These are phyloP conservation scores for Lycodopsis pacificus DNA, from an alignment of 2,797 vertebrate genomes.

Conservation along the genomic window DNA sequence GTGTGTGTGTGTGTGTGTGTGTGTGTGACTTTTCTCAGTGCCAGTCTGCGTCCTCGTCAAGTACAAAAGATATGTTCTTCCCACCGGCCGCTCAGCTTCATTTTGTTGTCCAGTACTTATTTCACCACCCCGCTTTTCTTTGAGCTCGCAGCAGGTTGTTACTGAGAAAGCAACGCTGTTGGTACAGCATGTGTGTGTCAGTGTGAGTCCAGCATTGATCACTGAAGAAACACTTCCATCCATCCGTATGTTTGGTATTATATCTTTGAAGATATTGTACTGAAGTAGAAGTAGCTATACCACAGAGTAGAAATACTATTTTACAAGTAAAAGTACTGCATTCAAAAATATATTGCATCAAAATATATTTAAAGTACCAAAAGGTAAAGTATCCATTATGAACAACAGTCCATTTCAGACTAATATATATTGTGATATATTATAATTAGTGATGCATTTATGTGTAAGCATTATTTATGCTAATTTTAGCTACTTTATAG, in stretches of 20 bases:
- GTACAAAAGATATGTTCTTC: slow-evolving; percentile 46
- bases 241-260: slow-evolving; percentile 1
- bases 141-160: slow-evolving; percentile 54
- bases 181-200: slow-evolving; percentile 31
- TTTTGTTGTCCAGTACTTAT: slow-evolving; percentile 47
- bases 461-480: neutral
- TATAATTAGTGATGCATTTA: neutral
- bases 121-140: slow-evolving; percentile 39
- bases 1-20: slow-evolving; percentile 35
- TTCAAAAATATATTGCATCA: neutral
- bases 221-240: slow-evolving; percentile 47
- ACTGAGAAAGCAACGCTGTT: slow-evolving; percentile 34
- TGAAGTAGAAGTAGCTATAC: neutral
- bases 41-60: slow-evolving; percentile 29
- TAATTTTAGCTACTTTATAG: neutral
- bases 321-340: neutral
- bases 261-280: neutral
- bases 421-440: neutral
- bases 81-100: slow-evolving; percentile 30
- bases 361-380: neutral
- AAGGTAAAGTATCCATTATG: neutral
- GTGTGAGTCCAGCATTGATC: slow-evolving; percentile 49
- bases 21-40: slow-evolving; percentile 32
- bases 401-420: neutral
- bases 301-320: neutral